Evolutionary conservation across 2,888 invertebrate genomes (phyloP).

Genomic region (Watsonalla binaria): DNA sequence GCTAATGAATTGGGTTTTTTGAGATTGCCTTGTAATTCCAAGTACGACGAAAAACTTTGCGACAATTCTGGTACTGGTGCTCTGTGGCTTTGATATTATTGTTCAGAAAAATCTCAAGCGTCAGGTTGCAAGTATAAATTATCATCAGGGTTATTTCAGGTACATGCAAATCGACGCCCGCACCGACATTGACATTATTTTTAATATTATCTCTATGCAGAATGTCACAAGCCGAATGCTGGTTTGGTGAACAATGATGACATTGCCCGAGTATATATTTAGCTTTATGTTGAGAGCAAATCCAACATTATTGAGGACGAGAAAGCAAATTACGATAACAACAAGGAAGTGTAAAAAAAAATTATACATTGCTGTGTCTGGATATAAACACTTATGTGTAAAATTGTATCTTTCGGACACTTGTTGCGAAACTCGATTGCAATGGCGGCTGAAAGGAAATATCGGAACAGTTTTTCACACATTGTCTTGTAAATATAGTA

Average conservation of each 20-base stretch:
- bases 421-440: too few species aligned
- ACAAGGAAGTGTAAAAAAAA: too few species aligned
- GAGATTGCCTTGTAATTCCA: constrained; percentile 30
- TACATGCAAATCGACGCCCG: constrained; percentile 44
- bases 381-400: too few species aligned
- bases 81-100: too few species aligned
- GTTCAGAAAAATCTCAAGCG: constrained; percentile 17
- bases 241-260: constrained; percentile 4
- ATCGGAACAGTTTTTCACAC: too few species aligned
- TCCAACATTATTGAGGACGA: neutral
- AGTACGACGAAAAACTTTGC: too few species aligned
- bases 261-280: constrained; percentile 8
- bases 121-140: constrained; percentile 28
- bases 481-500: too few species aligned
- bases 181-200: constrained; percentile 58
- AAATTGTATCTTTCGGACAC: too few species aligned
- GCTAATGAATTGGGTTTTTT: constrained; percentile 47
- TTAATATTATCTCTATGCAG: constrained; percentile 26
- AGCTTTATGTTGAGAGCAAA: neutral
- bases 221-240: constrained; percentile 25
- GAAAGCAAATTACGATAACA: neutral
- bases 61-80: too few species aligned
- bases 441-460: too few species aligned
- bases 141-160: constrained; percentile 30
- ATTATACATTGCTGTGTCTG: too few species aligned